A percentile compares a stretch with the other conserved stretches of the same genome.
Conservation (phyloP, 2,888 invertebrate genomes). For the Petrolisthes manimaculis region DNA sequence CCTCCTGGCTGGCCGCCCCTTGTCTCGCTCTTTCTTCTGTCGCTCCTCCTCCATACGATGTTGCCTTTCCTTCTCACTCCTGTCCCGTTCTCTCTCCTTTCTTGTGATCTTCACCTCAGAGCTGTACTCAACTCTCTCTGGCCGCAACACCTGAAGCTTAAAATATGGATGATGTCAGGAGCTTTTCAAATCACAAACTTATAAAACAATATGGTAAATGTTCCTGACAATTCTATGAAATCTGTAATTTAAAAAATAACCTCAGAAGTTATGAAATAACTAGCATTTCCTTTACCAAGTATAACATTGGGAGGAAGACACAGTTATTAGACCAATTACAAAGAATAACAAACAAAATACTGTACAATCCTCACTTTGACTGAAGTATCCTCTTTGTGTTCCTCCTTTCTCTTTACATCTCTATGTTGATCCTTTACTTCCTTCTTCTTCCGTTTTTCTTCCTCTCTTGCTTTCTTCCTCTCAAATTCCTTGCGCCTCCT, state of each 20-base stretch:
- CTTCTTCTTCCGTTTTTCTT: constrained; percentile 58
- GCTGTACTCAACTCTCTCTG: constrained; percentile 34
- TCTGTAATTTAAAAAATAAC: not conserved
- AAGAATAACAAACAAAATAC: constrained; percentile 6
- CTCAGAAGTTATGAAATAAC: not conserved
- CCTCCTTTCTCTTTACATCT: constrained; percentile 36
- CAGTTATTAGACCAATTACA: not conserved
- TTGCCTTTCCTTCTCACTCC: constrained; percentile 39
- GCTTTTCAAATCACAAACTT: not conserved
- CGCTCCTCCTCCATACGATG: constrained; percentile 44
- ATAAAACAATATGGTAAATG: not conserved
- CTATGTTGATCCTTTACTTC: constrained; percentile 41
- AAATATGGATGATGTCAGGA: too few species aligned
- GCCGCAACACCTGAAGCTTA: constrained; percentile 44
- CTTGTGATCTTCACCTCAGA: constrained; percentile 20
- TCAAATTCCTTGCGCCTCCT: constrained; percentile 61
- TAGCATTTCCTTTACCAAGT: not conserved
- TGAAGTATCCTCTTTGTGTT: constrained; percentile 42
- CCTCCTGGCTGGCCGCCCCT: constrained; percentile 18
- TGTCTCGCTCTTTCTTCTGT: constrained; percentile 32
- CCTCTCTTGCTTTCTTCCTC: constrained; percentile 59
- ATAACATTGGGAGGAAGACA: not conserved
- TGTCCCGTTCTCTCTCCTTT: constrained; percentile 39
- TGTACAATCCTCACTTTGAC: constrained; percentile 32
- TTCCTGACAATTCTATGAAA: not conserved